Conservation (phyloP, 1,140 invertebrate genomes). For the Bombyx mori region ASM3026992v2 NC_085130.1:5611501-5612000, state of each 20-base stretch:
- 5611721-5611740: too few species aligned
- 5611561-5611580: too few species aligned
- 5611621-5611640: too few species aligned
- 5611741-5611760: background rate
- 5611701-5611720: too few species aligned
- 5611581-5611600: too few species aligned
- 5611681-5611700: too few species aligned
- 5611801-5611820: too few species aligned
- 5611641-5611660: too few species aligned
- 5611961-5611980: constrained; percentile 27
- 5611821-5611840: background rate
- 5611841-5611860: constrained; percentile 20
- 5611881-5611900: constrained; percentile 40
- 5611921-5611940: constrained; percentile 25
- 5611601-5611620: too few species aligned
- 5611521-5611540: too few species aligned
- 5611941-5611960: constrained; percentile 58
- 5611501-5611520: too few species aligned
- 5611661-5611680: background rate
- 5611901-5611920: constrained; percentile 36
- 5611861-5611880: constrained; percentile 15
- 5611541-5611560: too few species aligned
- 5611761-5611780: constrained; percentile 1
- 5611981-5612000: constrained; percentile 21
- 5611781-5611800: background rate